Conservation (phyloP, 2,113 vertebrate species). For the Nibea albiflora region DNA sequence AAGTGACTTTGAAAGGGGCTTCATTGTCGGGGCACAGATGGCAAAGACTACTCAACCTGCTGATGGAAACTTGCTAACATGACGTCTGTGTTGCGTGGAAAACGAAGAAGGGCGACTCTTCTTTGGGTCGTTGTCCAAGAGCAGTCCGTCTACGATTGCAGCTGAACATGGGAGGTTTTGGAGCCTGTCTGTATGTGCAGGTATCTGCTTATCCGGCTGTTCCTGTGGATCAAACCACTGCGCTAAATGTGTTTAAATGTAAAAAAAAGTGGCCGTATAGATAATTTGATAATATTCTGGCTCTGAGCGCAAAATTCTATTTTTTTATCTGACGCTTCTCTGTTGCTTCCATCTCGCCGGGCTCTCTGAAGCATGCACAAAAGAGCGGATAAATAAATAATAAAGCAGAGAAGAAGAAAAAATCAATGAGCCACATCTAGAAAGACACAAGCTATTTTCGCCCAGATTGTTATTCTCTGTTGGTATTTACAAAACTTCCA, state of each 20-base stretch:
- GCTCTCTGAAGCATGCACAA: conserved; percentile 30
- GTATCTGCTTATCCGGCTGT: neutral
- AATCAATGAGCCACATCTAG: conserved; percentile 70
- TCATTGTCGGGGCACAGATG: no score
- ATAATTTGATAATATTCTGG: conserved; percentile 30
- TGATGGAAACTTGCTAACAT: no score
- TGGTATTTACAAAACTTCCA: conserved; percentile 73
- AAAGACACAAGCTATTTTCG: conserved; percentile 58
- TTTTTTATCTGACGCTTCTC: conserved; percentile 10
- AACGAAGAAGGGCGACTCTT: no score
- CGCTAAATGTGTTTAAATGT: conserved; percentile 3
- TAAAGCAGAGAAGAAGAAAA: conserved; percentile 12
- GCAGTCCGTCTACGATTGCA: no score
- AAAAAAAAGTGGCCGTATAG: neutral
- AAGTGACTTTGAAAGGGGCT: no score
- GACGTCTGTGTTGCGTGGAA: no score
- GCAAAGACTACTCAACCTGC: no score
- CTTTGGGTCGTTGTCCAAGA: no score
- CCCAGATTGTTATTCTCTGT: conserved; percentile 58
- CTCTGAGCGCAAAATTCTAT: neutral
- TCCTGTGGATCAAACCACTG: neutral
- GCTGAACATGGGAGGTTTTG: no score
- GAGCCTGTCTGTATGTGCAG: neutral
- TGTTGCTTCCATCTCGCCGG: conserved; percentile 18
- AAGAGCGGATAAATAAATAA: conserved; percentile 53